phyloP scores from a whole-genome alignment of 2,113 vertebrate genomes.

The Apeltes quadracus region DNA sequence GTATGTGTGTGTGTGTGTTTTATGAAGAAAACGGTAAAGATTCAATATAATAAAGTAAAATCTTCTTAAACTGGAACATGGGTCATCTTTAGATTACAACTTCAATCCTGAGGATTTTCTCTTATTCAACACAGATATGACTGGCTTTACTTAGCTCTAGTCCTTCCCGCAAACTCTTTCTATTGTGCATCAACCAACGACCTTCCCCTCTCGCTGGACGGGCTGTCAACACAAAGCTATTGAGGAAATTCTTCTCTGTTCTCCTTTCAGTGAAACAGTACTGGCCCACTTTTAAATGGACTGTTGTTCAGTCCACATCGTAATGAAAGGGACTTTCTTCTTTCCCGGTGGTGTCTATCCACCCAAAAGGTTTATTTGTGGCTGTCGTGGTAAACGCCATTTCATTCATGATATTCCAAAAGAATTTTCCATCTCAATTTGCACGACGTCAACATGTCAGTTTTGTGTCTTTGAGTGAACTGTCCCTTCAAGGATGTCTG shows the following conservation, averaged over 20 bases:
- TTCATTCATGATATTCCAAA: background rate
- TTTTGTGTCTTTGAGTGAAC: background rate
- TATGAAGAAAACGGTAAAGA: background rate
- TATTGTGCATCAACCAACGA: conserved; percentile 92
- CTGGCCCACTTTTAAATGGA: conserved; percentile 20
- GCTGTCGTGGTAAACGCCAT: background rate
- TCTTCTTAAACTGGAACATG: background rate
- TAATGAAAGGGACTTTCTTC: conserved; percentile 13
- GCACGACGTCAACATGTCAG: no score
- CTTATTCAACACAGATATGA: conserved; percentile 1
- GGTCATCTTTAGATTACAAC: conserved; percentile 14
- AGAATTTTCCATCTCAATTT: no score
- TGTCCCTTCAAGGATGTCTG: background rate
- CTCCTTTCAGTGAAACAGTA: conserved; percentile 53
- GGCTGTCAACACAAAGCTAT: conserved; percentile 72
- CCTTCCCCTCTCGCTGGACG: conserved; percentile 80
- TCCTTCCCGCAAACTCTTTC: conserved; percentile 82
- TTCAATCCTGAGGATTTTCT: conserved; percentile 36
- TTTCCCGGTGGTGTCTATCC: background rate
- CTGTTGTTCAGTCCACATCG: conserved; percentile 23
- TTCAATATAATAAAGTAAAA: background rate
- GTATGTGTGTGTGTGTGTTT: background rate
- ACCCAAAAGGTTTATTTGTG: background rate
- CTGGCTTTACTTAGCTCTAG: conserved; percentile 73
- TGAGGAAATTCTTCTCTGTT: conserved; percentile 71